A percentile compares a stretch with the other conserved stretches of the same genome.
Evolutionary conservation across 2,113 vertebrate genomes (phyloP).

Genomic region (Micromys minutus): DNA sequence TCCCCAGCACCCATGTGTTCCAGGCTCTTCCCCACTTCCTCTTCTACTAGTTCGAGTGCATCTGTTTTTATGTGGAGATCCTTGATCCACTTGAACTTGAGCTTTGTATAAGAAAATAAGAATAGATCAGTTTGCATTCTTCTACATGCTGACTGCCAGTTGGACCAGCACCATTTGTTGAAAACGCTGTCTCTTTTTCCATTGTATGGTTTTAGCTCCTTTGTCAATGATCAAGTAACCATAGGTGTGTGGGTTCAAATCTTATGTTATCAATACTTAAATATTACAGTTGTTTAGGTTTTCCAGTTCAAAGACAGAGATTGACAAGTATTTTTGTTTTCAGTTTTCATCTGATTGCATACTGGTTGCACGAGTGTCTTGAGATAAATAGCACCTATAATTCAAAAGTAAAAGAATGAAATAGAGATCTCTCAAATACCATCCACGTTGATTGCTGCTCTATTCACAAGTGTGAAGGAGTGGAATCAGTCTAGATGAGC

Average conservation of each 20-base stretch:
- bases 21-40: no score
- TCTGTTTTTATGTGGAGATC: no score
- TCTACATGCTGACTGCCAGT: no score
- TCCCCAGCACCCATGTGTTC: no score
- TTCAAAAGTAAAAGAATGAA: neutral
- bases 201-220: no score
- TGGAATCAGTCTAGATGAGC: neutral
- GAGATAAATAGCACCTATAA: neutral
- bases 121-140: no score
- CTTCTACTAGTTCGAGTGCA: no score
- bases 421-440: neutral
- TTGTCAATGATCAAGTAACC: no score
- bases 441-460: neutral
- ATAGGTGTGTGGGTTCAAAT: neutral
- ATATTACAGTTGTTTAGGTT: neutral
- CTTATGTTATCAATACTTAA: neutral
- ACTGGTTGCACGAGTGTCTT: neutral
- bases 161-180: no score
- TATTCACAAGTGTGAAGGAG: neutral
- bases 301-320: neutral
- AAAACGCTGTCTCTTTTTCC: no score
- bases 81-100: no score
- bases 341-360: neutral
- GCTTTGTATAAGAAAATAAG: no score
- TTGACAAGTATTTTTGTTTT: neutral